Percentiles rank a stretch among this genome's conserved stretches.
phyloP scores from a whole-genome alignment of 1,140 invertebrate genomes.

The Atta cephalotes region DNA sequence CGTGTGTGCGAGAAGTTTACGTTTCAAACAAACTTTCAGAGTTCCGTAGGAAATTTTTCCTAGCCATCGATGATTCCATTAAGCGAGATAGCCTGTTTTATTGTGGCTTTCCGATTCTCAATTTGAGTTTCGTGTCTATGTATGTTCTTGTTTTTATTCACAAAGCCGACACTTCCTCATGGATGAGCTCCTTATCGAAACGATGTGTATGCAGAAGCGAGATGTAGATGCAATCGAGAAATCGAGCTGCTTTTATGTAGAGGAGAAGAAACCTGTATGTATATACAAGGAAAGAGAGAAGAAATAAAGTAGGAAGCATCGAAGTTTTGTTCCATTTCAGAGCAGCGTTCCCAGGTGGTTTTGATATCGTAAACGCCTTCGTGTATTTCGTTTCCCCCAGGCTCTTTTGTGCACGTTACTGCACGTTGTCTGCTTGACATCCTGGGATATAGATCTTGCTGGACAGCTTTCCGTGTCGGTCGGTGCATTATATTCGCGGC shows the following conservation, averaged over 20 bases:
- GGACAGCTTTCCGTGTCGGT: constrained; percentile 23
- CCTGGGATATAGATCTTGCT: constrained; percentile 34
- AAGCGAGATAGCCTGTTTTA: constrained; percentile 52
- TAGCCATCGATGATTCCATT: constrained; percentile 51
- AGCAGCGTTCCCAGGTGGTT: constrained; percentile 58
- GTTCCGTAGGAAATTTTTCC: not conserved
- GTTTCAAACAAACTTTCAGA: not conserved
- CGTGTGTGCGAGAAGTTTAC: not conserved
- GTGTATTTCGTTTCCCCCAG: constrained; percentile 32
- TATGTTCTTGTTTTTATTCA: constrained; percentile 13
- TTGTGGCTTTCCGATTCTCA: constrained; percentile 27
- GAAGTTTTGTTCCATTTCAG: constrained; percentile 62
- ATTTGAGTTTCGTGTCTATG: constrained; percentile 24
- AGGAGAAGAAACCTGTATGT: constrained; percentile 2
- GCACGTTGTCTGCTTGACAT: constrained; percentile 28
- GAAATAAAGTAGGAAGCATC: constrained; percentile 37
- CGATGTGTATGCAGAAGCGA: constrained; percentile 26
- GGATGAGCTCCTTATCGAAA: constrained; percentile 5
- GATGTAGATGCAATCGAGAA: constrained; percentile 26
- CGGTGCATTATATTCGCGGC: constrained; percentile 48
- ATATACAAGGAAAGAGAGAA: not conserved
- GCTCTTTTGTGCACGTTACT: constrained; percentile 58
- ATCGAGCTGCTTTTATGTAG: constrained; percentile 31
- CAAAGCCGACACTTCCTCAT: not conserved
- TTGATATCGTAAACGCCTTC: constrained; percentile 60